Evolutionary conservation across 2,888 invertebrate genomes (phyloP), one percentile per base, ranked within the genome.

Genomic region (Euclidia mi): DNA sequence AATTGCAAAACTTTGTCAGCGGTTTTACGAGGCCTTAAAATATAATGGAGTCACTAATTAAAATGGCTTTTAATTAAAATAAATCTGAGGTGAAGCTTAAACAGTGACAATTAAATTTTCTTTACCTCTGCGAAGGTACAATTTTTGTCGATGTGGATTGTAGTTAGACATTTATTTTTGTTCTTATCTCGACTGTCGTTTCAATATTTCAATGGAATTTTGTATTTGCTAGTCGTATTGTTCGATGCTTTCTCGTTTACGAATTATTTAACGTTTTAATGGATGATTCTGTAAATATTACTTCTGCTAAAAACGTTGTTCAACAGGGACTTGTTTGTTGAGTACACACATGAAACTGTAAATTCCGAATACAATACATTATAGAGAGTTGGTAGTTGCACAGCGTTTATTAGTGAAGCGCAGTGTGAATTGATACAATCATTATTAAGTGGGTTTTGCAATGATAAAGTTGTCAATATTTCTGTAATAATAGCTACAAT

Each of bases 141-240:
- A 74, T 65, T 72, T 78, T 58, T 66, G 64, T 78, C 73, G 51
- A 71, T 78, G 83, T 84, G 67, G 47, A 53, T 15, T 42, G 82
- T 85, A 86, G 84, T 71, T 85, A 82, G 81, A 71, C 69, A 71
- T 76, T 75, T 75, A 61, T 60, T 74, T 63, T 61, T 53, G 48
- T 61, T 50, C 11, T 56, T 70, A 56, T 70, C 70, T 79, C 53
- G 71, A 73, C 76, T 79, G 65, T 76, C 70, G 61, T 68, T 60
- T 71, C 58, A 70, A 69, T 78, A 60, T 65, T 63, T 43, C 32
- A 51, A 58, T 42, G 42, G 56, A 37, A 55, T 58, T 49, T 68
- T 53, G 37, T 43, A 41, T 38, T 50, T 46, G 34, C 61, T 55
- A 31, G 10, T 7, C 7, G 11, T 43, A 65, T 53, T 56, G 51